Evolutionary conservation across 2,113 vertebrate genomes (phyloP), one percentile per base, ranked within the genome.

Genomic region (Pteruthius melanotis): DNA sequence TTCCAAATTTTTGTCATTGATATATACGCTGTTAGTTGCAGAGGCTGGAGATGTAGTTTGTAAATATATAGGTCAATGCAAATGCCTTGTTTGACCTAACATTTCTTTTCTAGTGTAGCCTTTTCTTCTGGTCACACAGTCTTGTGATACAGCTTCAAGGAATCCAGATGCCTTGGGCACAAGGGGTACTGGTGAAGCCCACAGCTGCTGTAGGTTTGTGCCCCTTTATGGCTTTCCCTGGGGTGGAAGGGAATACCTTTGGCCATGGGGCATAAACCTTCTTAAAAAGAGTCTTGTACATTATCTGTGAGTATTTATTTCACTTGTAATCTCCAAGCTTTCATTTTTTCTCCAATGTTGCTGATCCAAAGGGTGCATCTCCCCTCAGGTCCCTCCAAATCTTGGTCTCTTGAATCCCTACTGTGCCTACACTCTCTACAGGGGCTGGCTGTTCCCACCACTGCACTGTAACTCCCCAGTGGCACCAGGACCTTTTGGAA

Each of bases 401-500:
- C 30, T 37, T 4, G 2, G 37, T 45, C 12, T 87, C 15, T 65
- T 2, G 1, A 33, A 24, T 82, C 26, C 42, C 22, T 19, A 1
- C 15, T 30, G 18, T 39, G 45, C 49, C 68, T 52, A 33, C 4
- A 0, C 50, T 83, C 60, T 66, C 42, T 15, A 1, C 4, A 18
- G 53, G 56, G 52, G 69, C 28, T 71, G 59, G 26, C 47, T 56
- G 13, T 81, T 86, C 31, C 60, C 60, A 56, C 12, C 9, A 6
- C 37, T 7, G 5, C 4, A 1, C 23, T 6, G 1, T 16, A 59
- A 42, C 42, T 87, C 61, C 44, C 27, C 0, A 10, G 6, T 28
- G 54, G 40, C 76, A 74, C 45, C 45, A 72, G 49, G 11, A 39
- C 23, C 47, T 40, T 87, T 64, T 64, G 54, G 23, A 87, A 92